Conservation (phyloP, 1,140 invertebrate species). For the Lysiphlebus fabarum region DNA sequence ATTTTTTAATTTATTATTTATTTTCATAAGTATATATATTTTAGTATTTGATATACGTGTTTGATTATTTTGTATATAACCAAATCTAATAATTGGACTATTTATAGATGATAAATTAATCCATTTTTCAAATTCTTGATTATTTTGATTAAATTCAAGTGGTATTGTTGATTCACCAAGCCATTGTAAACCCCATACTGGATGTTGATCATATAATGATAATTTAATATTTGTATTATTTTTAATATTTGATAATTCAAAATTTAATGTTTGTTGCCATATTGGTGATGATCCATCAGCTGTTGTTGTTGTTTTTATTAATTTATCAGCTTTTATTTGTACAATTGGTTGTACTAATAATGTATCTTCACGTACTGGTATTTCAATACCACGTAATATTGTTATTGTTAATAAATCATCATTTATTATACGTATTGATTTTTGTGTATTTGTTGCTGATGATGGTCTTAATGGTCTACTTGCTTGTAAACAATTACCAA, state of each 20-base stretch:
- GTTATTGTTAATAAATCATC: slow-evolving; percentile 44
- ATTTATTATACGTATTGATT: slow-evolving; percentile 31
- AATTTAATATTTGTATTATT: slow-evolving; percentile 42
- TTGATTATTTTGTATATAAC: slow-evolving; percentile 49
- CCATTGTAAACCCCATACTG: slow-evolving; percentile 52
- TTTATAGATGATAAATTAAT: slow-evolving; percentile 41
- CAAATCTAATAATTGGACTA: slow-evolving; percentile 46
- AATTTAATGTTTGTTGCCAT: slow-evolving; percentile 50
- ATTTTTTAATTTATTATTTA: slow-evolving; percentile 37
- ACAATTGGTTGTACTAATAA: slow-evolving; percentile 46
- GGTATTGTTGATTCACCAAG: slow-evolving; percentile 47
- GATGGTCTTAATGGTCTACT: slow-evolving; percentile 35
- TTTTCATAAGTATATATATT: slow-evolving; percentile 48
- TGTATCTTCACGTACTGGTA: slow-evolving; percentile 51
- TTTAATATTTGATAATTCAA: slow-evolving; percentile 39
- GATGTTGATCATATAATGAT: slow-evolving; percentile 50
- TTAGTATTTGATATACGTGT: slow-evolving; percentile 42
- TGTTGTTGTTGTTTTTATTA: slow-evolving; percentile 34
- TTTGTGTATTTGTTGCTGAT: slow-evolving; percentile 13
- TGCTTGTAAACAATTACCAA: slow-evolving; percentile 40
- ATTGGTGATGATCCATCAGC: slow-evolving; percentile 48
- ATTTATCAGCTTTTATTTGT: slow-evolving; percentile 48
- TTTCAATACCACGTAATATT: slow-evolving; percentile 46
- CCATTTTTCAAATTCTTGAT: slow-evolving; percentile 52
- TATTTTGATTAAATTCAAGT: slow-evolving; percentile 42